Conservation (phyloP, 2,797 vertebrate genomes). For the Eidolon dupreanum region DNA sequence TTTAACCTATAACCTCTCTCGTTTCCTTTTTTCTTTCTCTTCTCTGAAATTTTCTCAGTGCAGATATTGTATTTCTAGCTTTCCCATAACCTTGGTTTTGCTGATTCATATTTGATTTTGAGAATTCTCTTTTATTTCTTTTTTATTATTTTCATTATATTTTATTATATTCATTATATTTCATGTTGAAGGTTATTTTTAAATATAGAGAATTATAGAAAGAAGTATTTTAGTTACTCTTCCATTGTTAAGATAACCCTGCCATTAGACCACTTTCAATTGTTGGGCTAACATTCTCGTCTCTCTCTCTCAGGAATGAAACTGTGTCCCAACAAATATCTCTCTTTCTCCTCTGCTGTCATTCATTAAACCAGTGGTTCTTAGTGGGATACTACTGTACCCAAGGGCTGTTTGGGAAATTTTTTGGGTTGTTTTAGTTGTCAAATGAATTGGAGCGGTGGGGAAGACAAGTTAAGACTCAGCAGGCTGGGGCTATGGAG, state of each 20-base stretch:
- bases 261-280: neutral
- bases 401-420: neutral
- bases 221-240: neutral
- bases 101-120: neutral
- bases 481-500: neutral
- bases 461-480: neutral
- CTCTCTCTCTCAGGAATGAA: neutral
- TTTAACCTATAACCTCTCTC: neutral
- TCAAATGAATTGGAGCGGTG: neutral
- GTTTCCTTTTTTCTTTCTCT: neutral
- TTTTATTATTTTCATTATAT: neutral
- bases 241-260: neutral
- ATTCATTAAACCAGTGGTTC: neutral
- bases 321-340: neutral
- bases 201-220: neutral
- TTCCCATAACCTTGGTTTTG: neutral
- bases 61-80: neutral
- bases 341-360: neutral
- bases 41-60: neutral
- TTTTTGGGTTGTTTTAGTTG: neutral
- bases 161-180: neutral
- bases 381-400: neutral
- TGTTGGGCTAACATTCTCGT: neutral
- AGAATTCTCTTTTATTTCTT: constrained; percentile 26
- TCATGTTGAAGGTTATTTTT: neutral